Evolutionary conservation across 2,888 invertebrate species (phyloP).

Genomic region (Sialis fuliginosa): DNA sequence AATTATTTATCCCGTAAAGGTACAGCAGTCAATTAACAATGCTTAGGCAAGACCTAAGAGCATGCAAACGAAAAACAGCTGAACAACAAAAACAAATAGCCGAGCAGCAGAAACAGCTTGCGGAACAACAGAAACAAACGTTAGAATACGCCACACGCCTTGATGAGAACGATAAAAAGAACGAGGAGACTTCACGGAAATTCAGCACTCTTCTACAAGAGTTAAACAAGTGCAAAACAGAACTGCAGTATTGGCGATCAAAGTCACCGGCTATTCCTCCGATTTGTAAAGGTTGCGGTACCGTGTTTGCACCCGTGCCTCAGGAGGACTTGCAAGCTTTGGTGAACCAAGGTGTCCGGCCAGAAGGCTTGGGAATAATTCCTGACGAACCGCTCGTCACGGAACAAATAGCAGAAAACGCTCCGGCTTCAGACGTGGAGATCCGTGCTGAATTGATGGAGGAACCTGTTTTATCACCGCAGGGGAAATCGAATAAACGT

Average conservation of each 20-base stretch:
- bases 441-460: neutral
- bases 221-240: slow-evolving; percentile 80
- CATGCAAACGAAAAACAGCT: slow-evolving; percentile 64
- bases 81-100: slow-evolving; percentile 73
- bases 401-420: slow-evolving; percentile 15
- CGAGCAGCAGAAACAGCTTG: slow-evolving; percentile 53
- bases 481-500: neutral
- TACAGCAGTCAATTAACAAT: slow-evolving; percentile 69
- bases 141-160: slow-evolving; percentile 64
- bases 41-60: slow-evolving; percentile 58
- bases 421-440: neutral
- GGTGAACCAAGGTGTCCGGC: slow-evolving; percentile 38
- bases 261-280: slow-evolving; percentile 61
- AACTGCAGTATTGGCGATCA: slow-evolving; percentile 80
- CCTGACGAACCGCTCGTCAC: slow-evolving; percentile 12
- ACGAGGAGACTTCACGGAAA: slow-evolving; percentile 76
- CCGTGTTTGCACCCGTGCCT: slow-evolving; percentile 32
- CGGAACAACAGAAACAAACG: slow-evolving; percentile 58
- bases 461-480: neutral
- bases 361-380: slow-evolving; percentile 28
- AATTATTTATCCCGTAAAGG: slow-evolving; percentile 20
- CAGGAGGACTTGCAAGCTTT: slow-evolving; percentile 40
- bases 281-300: slow-evolving; percentile 59
- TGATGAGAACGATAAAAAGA: slow-evolving; percentile 80
- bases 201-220: slow-evolving; percentile 77